These are phyloP conservation scores for Bellardia bayeri DNA, from an alignment of 2,888 invertebrate species.

Conservation along the genomic window DNA sequence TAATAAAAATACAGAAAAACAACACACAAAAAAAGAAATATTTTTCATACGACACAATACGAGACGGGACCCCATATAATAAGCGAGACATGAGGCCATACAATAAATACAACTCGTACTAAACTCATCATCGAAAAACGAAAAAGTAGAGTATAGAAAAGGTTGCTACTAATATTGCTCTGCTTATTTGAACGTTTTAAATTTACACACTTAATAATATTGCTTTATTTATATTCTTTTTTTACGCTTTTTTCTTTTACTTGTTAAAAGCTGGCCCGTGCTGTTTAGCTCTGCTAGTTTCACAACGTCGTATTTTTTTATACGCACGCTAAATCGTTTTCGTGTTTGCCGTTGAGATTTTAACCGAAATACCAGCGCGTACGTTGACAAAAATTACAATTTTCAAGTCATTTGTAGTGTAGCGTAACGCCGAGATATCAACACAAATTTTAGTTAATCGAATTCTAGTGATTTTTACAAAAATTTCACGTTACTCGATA, in stretches of 20 bases:
- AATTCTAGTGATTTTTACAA: conserved; percentile 66
- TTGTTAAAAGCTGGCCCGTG: conserved; percentile 26
- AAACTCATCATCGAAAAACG: conserved; percentile 12
- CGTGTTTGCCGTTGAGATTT: conserved; percentile 24
- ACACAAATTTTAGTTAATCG: conserved; percentile 65
- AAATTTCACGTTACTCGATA: conserved; percentile 63
- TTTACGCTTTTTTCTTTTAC: conserved; percentile 5
- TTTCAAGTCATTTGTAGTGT: conserved; percentile 62
- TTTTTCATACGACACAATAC: conserved; percentile 60
- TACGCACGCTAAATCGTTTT: conserved; percentile 33
- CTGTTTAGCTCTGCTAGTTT: conserved; percentile 33
- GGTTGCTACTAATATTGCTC: not conserved
- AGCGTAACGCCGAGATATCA: conserved; percentile 59
- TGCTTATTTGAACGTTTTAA: conserved; percentile 14
- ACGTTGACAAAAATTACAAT: conserved; percentile 52
- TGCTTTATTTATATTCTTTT: conserved; percentile 17
- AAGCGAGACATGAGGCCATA: conserved; percentile 71
- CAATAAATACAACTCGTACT: conserved; percentile 57
- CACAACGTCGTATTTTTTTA: conserved; percentile 10
- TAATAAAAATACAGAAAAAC: conserved; percentile 61
- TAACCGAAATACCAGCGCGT: conserved; percentile 14
- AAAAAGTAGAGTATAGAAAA: conserved; percentile 38
- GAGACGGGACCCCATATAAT: conserved; percentile 65
- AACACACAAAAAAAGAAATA: conserved; percentile 38
- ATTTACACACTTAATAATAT: conserved; percentile 20